phyloP scores from a whole-genome alignment of 2,888 invertebrate species.

The Cetonia aurata region DNA sequence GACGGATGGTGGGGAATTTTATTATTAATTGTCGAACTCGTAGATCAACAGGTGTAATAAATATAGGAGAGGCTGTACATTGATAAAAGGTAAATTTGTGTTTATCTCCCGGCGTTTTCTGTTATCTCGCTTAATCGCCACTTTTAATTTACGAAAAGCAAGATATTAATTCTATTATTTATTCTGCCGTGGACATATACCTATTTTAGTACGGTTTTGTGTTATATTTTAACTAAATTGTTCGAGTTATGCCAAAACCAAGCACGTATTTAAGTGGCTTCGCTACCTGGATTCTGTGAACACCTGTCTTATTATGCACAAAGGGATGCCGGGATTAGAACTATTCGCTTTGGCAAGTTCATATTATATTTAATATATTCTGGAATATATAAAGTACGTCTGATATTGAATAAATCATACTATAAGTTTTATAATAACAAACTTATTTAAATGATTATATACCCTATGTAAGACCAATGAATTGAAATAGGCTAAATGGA shows the following conservation, averaged over 20 bases:
- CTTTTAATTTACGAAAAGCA: too few species aligned
- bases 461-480: not conserved
- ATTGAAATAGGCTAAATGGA: conserved; percentile 11
- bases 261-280: not conserved
- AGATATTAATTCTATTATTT: too few species aligned
- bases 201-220: not conserved
- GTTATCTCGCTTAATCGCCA: too few species aligned
- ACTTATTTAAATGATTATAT: too few species aligned
- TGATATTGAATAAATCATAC: too few species aligned
- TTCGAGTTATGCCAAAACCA: too few species aligned
- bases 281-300: conserved; percentile 17
- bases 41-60: not conserved
- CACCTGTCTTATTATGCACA: conserved; percentile 6
- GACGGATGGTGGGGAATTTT: conserved; percentile 28
- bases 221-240: not conserved
- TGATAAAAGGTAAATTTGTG: not conserved
- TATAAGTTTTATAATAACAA: too few species aligned
- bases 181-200: not conserved
- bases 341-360: not conserved
- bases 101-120: not conserved
- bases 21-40: conserved; percentile 6
- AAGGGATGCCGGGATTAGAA: not conserved
- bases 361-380: too few species aligned
- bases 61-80: not conserved
- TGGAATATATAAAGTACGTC: too few species aligned